Percentiles rank a stretch among this genome's conserved stretches.
These are phyloP conservation scores for Coregonus ussuriensis DNA, from an alignment of 2,797 vertebrate species.

Conservation along the genomic window DNA sequence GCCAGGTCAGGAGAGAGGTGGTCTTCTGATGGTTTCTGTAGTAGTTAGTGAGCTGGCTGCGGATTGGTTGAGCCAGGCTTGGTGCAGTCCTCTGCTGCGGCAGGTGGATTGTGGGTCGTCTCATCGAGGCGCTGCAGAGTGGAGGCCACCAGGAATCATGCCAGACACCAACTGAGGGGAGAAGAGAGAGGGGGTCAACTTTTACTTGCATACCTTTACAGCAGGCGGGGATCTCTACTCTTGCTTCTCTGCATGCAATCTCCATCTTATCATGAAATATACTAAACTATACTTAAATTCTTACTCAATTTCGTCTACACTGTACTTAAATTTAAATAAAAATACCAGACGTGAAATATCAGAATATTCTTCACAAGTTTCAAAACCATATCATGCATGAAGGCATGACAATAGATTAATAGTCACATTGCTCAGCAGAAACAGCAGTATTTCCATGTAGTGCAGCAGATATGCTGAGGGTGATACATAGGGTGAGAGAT, in stretches of 20 bases:
- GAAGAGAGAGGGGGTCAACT: conserved; percentile 4
- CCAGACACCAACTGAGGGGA: conserved; percentile 82
- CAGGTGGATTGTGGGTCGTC: conserved; percentile 71
- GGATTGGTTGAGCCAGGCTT: conserved; percentile 71
- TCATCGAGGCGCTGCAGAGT: conserved; percentile 87
- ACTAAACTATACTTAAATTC: not conserved
- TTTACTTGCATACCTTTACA: conserved; percentile 5
- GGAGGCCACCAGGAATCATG: conserved; percentile 84
- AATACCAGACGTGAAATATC: not conserved
- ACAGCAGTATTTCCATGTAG: not conserved
- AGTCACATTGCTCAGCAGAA: not conserved
- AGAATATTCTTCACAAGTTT: not conserved
- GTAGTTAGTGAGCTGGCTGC: conserved; percentile 24
- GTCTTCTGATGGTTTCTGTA: conserved; percentile 34
- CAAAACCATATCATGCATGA: not conserved
- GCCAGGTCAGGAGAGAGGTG: conserved; percentile 21
- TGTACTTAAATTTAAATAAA: not conserved
- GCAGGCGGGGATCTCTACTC: not conserved
- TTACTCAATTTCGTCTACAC: not conserved
- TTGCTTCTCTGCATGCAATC: not conserved
- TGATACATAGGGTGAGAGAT: not conserved
- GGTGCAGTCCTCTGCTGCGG: conserved; percentile 65
- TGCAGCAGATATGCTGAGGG: not conserved
- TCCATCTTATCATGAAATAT: not conserved
- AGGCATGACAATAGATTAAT: not conserved